phyloP scores from a whole-genome alignment of 1,140 invertebrate species.

The Drepana arcuata region DNA sequence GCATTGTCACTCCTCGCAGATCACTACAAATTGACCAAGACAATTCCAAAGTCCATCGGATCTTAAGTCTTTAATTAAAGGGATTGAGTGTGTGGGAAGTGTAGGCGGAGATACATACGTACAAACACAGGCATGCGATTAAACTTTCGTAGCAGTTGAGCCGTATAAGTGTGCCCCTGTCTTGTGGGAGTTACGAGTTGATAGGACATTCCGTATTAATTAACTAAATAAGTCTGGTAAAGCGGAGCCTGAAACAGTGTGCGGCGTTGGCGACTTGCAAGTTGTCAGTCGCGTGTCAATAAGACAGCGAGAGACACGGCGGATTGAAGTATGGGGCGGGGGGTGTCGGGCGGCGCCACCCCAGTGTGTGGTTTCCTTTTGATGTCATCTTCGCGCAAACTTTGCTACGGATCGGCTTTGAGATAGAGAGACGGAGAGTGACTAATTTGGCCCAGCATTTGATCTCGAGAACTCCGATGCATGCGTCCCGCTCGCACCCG shows the following conservation, averaged over 20 bases:
- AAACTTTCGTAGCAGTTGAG: slow-evolving; percentile 48
- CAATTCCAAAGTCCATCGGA: slow-evolving; percentile 15
- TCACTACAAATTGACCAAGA: too few relatives aligned
- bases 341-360: slow-evolving; percentile 44
- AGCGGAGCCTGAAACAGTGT: slow-evolving; percentile 50
- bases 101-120: slow-evolving; percentile 8
- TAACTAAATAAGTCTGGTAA: slow-evolving; percentile 67
- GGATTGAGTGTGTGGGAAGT: slow-evolving; percentile 6
- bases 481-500: slow-evolving; percentile 59
- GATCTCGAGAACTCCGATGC: slow-evolving; percentile 59
- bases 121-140: slow-evolving; percentile 37
- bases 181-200: slow-evolving; percentile 52
- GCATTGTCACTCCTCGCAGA: too few relatives aligned
- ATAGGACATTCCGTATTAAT: slow-evolving; percentile 70
- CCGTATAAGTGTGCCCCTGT: slow-evolving; percentile 42
- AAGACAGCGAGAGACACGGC: slow-evolving; percentile 62
- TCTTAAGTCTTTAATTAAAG: slow-evolving; percentile 18
- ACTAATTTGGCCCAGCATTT: slow-evolving; percentile 72
- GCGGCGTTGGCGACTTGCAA: slow-evolving; percentile 49
- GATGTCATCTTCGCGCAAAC: slow-evolving; percentile 72
- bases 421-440: slow-evolving; percentile 72
- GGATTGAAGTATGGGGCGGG: slow-evolving; percentile 55
- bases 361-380: slow-evolving; percentile 71
- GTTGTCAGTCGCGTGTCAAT: slow-evolving; percentile 67
- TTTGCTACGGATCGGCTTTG: slow-evolving; percentile 72